Conservation (phyloP, 1,140 invertebrate genomes). For the Sycobia sp. region DNA sequence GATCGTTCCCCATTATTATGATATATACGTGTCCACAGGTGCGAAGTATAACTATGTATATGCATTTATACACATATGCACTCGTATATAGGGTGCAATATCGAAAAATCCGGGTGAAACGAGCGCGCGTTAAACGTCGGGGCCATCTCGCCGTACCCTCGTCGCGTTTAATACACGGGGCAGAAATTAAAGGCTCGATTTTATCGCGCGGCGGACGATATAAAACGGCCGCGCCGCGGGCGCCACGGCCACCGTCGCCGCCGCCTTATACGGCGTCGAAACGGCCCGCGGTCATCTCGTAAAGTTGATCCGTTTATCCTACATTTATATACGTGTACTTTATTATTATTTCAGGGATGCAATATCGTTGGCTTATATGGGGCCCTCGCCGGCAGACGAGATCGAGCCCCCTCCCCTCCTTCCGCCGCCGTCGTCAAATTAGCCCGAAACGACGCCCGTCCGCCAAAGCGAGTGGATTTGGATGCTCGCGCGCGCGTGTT, state of each 20-base stretch:
- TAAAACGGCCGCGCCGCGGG: constrained; percentile 44
- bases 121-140: not conserved
- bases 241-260: no score
- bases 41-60: not conserved
- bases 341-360: constrained; percentile 61
- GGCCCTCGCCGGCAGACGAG: no score
- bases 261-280: constrained; percentile 39
- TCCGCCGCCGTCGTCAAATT: constrained; percentile 58
- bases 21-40: no score
- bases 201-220: constrained; percentile 46
- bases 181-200: constrained; percentile 36
- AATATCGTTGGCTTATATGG: constrained; percentile 52
- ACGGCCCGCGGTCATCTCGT: constrained; percentile 45
- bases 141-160: no score
- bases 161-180: no score
- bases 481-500: no score
- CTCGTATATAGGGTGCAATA: not conserved
- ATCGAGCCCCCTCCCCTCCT: no score
- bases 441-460: constrained; percentile 40
- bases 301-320: constrained; percentile 63
- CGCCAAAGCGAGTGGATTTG: no score
- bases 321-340: no score
- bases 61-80: not conserved
- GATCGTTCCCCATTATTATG: no score
- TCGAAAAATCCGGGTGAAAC: not conserved